phyloP scores from a whole-genome alignment of 2,888 invertebrate genomes.

The Rhagonycha lutea region DNA sequence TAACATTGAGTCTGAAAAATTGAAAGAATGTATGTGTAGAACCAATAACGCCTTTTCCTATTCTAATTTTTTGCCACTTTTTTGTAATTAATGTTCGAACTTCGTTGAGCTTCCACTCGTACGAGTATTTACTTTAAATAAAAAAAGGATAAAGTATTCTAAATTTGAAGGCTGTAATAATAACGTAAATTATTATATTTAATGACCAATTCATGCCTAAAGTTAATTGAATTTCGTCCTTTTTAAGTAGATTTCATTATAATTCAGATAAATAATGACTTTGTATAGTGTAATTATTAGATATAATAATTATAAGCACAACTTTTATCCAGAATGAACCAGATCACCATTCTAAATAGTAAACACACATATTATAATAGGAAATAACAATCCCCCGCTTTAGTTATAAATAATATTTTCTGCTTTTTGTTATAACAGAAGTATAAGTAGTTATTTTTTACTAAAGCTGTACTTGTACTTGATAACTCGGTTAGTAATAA shows the following conservation, averaged over 20 bases:
- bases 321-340: too few species aligned
- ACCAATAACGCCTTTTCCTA: neutral
- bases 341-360: too few species aligned
- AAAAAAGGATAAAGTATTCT: neutral
- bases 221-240: neutral
- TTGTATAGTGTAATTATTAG: neutral
- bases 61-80: neutral
- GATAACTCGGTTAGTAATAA: neutral
- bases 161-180: neutral
- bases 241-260: neutral
- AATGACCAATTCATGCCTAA: neutral
- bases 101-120: neutral
- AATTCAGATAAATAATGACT: neutral
- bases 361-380: too few species aligned
- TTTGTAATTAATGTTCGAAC: neutral
- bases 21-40: neutral
- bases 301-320: too few species aligned
- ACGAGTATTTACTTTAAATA: neutral
- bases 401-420: neutral
- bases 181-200: neutral
- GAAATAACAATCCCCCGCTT: too few species aligned
- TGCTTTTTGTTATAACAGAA: neutral
- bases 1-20: neutral
- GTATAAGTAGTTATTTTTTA: neutral
- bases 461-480: neutral